Conservation (phyloP, 1,140 invertebrate genomes). For the Diuraphis noxia region DNA sequence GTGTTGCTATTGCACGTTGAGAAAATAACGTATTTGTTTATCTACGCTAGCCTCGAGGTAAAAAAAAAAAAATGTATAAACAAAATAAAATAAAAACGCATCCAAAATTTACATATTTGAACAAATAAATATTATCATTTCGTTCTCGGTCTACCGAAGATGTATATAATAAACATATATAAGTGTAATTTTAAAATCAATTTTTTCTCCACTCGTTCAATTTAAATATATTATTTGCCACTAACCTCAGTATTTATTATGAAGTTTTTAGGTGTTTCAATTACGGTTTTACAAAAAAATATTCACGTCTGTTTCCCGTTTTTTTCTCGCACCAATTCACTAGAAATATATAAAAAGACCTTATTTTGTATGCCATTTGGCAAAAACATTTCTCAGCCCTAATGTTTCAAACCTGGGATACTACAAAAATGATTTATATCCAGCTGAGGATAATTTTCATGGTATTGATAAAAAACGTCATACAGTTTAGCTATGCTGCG, state of each 20-base stretch:
- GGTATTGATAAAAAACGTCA: not conserved
- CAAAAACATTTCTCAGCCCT: not conserved
- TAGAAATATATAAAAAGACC: not conserved
- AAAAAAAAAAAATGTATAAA: not conserved
- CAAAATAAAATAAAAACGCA: slow-evolving; percentile 1
- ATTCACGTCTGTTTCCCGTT: not conserved
- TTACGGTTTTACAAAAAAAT: not conserved
- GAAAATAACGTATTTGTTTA: slow-evolving; percentile 23
- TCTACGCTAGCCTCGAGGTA: not conserved
- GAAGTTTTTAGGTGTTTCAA: not conserved
- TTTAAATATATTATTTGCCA: slow-evolving; percentile 2
- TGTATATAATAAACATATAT: not conserved
- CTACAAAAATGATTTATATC: not conserved
- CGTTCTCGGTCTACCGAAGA: not conserved
- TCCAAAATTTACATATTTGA: slow-evolving; percentile 14
- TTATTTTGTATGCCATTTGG: not conserved
- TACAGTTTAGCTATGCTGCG: not conserved
- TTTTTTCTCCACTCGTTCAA: not conserved
- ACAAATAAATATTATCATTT: slow-evolving; percentile 24
- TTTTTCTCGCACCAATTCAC: not conserved
- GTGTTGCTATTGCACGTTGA: slow-evolving; percentile 2
- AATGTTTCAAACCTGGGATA: not conserved
- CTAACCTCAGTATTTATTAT: not conserved
- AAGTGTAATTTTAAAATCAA: not conserved
- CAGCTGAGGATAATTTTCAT: not conserved